These are phyloP conservation scores for Rhegmatorhina hoffmannsi DNA, from an alignment of 2,113 vertebrate genomes.

Conservation along the genomic window DNA sequence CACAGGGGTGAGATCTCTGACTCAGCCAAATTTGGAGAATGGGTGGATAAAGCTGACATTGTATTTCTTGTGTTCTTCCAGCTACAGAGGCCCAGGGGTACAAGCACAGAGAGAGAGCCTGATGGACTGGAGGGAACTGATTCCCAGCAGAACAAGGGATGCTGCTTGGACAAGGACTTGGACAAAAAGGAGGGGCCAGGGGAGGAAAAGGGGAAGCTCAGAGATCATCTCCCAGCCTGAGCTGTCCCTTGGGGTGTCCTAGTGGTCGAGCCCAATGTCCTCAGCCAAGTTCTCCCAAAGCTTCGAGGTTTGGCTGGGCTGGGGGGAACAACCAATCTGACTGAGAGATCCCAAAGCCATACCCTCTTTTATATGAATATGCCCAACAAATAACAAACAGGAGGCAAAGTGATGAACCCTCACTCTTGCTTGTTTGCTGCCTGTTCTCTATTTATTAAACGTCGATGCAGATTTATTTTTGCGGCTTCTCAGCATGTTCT, in stretches of 20 bases:
- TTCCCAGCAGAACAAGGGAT: neutral
- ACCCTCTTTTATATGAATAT: neutral
- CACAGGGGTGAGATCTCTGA: neutral
- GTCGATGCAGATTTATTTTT: neutral
- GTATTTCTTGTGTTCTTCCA: neutral
- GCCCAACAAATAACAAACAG: neutral
- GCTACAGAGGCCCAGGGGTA: constrained; percentile 33
- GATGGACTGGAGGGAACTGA: neutral
- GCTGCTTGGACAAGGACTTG: neutral
- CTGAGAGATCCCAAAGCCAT: neutral
- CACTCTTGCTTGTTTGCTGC: neutral
- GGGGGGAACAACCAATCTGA: neutral
- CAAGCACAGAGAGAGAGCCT: neutral
- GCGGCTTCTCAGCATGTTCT: neutral
- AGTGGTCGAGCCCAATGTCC: neutral
- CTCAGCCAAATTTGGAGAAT: neutral
- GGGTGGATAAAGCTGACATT: neutral
- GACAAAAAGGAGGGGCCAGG: neutral
- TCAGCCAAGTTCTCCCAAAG: neutral
- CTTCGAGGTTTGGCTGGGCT: neutral
- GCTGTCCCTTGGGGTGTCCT: neutral
- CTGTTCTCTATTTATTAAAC: constrained; percentile 52
- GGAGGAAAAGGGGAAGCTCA: neutral
- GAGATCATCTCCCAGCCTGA: neutral
- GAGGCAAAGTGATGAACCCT: neutral